Evolutionary conservation across 2,113 vertebrate species (phyloP).

Genomic region (Paratilapia polleni): DNA sequence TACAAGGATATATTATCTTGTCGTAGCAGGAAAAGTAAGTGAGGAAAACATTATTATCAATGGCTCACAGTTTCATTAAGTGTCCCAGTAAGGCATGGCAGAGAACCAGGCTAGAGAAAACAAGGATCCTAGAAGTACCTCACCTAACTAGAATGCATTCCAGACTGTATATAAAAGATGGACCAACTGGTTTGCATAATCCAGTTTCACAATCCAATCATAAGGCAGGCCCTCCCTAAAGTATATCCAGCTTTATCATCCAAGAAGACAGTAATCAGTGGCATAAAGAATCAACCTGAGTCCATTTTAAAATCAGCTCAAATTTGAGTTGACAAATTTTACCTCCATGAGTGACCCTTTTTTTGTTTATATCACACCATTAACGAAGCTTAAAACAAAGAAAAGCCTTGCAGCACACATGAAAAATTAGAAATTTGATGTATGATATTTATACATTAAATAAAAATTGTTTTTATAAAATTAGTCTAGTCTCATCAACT

Average conservation of each 20-base stretch:
- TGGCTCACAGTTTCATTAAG: not conserved
- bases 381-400: not conserved
- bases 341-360: too few species aligned
- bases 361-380: too few species aligned
- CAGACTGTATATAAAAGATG: not conserved
- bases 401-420: not conserved
- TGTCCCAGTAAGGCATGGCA: not conserved
- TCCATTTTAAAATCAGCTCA: not conserved
- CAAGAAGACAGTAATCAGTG: not conserved
- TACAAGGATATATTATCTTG: not conserved
- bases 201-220: not conserved
- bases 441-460: not conserved
- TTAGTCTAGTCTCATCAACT: not conserved
- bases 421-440: not conserved
- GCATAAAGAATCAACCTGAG: not conserved
- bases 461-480: not conserved
- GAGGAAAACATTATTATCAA: not conserved
- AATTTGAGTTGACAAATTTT: not conserved
- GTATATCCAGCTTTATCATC: not conserved
- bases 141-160: not conserved
- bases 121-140: not conserved
- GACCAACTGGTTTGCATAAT: not conserved
- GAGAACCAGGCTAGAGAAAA: not conserved
- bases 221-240: not conserved
- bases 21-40: not conserved